Conservation (phyloP, 2,113 vertebrate genomes). For the Mungos mungo region DNA sequence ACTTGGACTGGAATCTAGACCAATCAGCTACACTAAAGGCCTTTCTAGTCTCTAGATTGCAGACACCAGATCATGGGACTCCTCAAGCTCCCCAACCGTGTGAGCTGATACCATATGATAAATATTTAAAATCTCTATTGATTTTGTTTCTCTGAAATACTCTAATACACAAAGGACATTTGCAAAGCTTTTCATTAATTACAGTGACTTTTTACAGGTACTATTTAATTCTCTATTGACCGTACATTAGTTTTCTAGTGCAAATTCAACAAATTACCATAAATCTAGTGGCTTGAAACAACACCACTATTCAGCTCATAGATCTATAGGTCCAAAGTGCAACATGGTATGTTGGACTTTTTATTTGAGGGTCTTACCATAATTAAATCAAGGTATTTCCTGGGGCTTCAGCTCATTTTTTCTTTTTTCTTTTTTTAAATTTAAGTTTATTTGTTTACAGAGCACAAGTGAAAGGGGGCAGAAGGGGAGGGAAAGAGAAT, state of each 20-base stretch:
- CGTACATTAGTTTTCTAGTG: not conserved
- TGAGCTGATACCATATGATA: not conserved
- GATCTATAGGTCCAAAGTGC: not conserved
- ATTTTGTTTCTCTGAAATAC: not conserved
- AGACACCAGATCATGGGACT: not conserved
- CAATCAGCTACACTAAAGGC: not conserved
- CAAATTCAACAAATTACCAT: not conserved
- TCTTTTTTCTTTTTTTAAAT: not conserved
- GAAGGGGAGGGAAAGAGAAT: not conserved
- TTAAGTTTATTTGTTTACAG: not conserved
- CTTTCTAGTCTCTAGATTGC: not conserved
- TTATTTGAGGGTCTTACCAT: too few species aligned
- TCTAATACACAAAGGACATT: not conserved
- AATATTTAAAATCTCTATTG: not conserved
- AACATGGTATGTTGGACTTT: too few species aligned
- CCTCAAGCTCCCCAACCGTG: not conserved
- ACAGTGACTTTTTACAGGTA: not conserved
- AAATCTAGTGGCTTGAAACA: not conserved
- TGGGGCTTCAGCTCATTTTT: not conserved
- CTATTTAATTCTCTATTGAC: not conserved
- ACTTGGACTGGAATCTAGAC: not conserved
- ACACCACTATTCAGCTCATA: not conserved
- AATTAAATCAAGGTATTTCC: too few species aligned
- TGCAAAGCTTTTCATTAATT: not conserved
- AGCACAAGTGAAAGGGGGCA: not conserved